These are phyloP conservation scores for Schizaphis graminum DNA, from an alignment of 2,888 invertebrate species.

Conservation along the genomic window DNA sequence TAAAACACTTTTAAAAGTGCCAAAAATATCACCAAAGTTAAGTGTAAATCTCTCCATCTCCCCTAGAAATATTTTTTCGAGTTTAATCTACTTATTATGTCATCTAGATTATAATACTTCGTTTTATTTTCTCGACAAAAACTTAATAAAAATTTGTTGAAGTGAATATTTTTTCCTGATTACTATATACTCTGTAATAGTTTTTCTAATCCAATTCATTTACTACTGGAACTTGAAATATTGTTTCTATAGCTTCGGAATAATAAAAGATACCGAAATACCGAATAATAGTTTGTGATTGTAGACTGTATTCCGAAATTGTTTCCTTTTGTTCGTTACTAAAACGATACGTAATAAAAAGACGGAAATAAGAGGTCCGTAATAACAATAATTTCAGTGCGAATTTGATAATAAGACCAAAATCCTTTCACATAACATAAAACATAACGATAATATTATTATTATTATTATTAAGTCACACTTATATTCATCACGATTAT, in stretches of 20 bases:
- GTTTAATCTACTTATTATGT: constrained; percentile 26
- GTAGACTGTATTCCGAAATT: background rate
- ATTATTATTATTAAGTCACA: background rate
- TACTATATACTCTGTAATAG: background rate
- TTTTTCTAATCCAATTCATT: background rate
- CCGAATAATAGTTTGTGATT: background rate
- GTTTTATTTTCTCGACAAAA: background rate
- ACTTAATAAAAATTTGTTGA: constrained; percentile 14
- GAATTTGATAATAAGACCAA: background rate
- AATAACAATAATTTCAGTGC: background rate
- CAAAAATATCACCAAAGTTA: background rate
- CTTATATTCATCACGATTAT: background rate
- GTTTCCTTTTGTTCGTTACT: background rate
- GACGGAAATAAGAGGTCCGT: background rate
- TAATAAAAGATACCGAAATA: background rate
- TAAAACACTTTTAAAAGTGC: background rate
- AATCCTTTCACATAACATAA: background rate
- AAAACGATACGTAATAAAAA: background rate
- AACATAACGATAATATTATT: background rate
- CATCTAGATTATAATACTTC: background rate
- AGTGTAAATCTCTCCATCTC: background rate
- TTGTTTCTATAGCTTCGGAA: background rate
- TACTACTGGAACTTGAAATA: background rate
- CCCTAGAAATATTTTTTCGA: background rate
- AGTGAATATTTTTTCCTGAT: background rate